A percentile compares a stretch with the other conserved stretches of the same genome.
Evolutionary conservation across 1,140 invertebrate genomes (phyloP).

Genomic region (Arctopsyche grandis): DNA sequence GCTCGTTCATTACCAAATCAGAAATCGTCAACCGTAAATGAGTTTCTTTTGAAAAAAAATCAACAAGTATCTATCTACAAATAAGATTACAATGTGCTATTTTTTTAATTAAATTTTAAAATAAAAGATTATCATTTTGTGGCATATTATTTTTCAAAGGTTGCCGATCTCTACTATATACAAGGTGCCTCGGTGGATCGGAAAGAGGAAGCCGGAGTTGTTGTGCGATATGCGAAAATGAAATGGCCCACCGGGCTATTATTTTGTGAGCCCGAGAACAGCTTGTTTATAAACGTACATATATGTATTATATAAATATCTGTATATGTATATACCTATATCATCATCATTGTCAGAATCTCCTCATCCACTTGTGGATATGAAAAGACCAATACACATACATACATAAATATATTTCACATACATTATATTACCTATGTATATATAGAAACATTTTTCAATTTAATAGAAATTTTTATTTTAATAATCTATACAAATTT

Average conservation of each 20-base stretch:
- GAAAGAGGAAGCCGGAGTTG: slow-evolving; percentile 38
- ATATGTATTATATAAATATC: too few relatives aligned
- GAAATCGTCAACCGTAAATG: slow-evolving; percentile 7
- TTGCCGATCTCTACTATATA: neutral
- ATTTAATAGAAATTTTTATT: too few relatives aligned
- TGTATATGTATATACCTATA: too few relatives aligned
- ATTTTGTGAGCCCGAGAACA: neutral
- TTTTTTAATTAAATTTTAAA: neutral
- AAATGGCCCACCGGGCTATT: slow-evolving; percentile 31
- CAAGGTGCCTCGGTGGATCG: slow-evolving; percentile 16
- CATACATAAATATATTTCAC: too few relatives aligned
- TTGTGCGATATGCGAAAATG: slow-evolving; percentile 34
- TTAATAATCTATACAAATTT: too few relatives aligned
- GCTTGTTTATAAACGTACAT: neutral
- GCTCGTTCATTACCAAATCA: slow-evolving; percentile 36
- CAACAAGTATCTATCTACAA: neutral
- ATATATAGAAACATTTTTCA: too few relatives aligned
- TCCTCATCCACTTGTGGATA: too few relatives aligned
- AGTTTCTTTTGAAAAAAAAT: neutral
- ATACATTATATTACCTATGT: too few relatives aligned
- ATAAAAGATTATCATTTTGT: neutral
- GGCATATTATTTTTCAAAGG: neutral
- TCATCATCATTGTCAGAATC: too few relatives aligned
- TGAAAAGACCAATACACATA: too few relatives aligned
- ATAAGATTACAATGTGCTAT: neutral